These are phyloP conservation scores for Nilaparvata lugens DNA, from an alignment of 1,140 invertebrate species.

Conservation along the genomic window DNA sequence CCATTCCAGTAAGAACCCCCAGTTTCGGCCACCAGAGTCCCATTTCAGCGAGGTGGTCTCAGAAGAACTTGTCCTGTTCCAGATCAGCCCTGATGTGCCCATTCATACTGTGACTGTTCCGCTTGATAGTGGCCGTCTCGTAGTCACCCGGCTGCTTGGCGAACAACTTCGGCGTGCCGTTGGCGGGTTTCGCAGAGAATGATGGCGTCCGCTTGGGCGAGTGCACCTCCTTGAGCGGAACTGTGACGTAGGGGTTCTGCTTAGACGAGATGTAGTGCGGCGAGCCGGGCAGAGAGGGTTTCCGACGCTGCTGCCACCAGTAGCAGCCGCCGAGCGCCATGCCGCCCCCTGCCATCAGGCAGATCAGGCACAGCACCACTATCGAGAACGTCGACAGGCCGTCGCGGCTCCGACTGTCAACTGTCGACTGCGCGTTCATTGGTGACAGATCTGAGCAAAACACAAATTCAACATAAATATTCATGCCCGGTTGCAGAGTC, in stretches of 20 bases:
- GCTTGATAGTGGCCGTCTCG: constrained; percentile 65
- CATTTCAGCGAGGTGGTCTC: too few relatives aligned
- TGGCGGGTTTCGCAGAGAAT: constrained; percentile 21
- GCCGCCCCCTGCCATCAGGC: constrained; percentile 33
- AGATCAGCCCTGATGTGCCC: constrained; percentile 44
- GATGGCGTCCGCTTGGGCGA: constrained; percentile 30
- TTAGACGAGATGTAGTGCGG: constrained; percentile 69
- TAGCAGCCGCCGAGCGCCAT: constrained; percentile 30
- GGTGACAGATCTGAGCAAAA: too few relatives aligned
- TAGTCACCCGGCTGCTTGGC: constrained; percentile 46
- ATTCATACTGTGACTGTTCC: constrained; percentile 56
- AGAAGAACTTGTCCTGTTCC: constrained; percentile 48
- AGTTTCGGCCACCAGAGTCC: too few relatives aligned
- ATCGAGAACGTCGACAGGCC: constrained; percentile 39
- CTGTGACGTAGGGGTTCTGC: constrained; percentile 73
- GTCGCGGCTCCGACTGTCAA: neutral
- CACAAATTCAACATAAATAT: too few relatives aligned
- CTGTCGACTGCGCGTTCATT: too few relatives aligned
- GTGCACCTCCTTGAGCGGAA: constrained; percentile 59
- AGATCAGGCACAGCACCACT: constrained; percentile 32
- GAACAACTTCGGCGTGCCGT: constrained; percentile 20
- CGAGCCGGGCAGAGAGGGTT: constrained; percentile 48
- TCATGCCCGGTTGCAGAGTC: too few relatives aligned
- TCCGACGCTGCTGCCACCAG: constrained; percentile 37
- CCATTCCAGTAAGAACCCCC: too few relatives aligned